A percentile compares a stretch with the other conserved stretches of the same genome.
These are phyloP conservation scores for Coreoperca whiteheadi DNA, from an alignment of 2,113 vertebrate genomes.

Conservation along the genomic window DNA sequence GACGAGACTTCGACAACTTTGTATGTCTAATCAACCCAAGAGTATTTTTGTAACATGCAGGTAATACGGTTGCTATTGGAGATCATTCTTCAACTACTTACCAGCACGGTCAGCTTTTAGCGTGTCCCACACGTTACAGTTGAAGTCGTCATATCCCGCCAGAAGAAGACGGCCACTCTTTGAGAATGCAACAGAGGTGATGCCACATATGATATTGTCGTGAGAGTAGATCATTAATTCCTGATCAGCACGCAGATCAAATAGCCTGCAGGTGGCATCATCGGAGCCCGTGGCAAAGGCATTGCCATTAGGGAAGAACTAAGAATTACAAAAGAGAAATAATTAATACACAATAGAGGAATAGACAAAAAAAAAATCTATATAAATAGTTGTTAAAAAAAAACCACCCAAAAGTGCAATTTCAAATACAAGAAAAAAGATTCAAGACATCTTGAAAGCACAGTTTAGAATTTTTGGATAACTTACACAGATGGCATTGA, in stretches of 20 bases:
- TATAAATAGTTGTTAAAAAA: too few relatives aligned
- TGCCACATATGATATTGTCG: constrained; percentile 99
- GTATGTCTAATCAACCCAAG: background rate
- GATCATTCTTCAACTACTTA: constrained; percentile 58
- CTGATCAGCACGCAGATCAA: constrained; percentile 98
- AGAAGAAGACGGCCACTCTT: constrained; percentile 98
- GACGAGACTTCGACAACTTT: background rate
- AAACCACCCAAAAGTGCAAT: background rate
- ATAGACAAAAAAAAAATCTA: background rate
- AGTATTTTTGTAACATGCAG: background rate
- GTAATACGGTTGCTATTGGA: background rate
- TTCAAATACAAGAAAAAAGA: background rate
- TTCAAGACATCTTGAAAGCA: too few relatives aligned
- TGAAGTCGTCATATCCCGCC: constrained; percentile 98
- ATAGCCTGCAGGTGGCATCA: constrained; percentile 98
- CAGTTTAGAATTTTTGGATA: background rate
- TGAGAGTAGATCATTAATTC: constrained; percentile 99
- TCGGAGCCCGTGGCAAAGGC: constrained; percentile 99
- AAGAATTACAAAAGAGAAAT: constrained; percentile 5
- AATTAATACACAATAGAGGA: background rate
- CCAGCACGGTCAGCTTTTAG: constrained; percentile 98
- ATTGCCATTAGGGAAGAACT: constrained; percentile 99
- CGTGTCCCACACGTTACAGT: constrained; percentile 99
- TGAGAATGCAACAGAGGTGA: constrained; percentile 99
- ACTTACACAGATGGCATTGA: constrained; percentile 99